Conservation (phyloP, 1,140 invertebrate genomes). For the Musca domestica region DNA sequence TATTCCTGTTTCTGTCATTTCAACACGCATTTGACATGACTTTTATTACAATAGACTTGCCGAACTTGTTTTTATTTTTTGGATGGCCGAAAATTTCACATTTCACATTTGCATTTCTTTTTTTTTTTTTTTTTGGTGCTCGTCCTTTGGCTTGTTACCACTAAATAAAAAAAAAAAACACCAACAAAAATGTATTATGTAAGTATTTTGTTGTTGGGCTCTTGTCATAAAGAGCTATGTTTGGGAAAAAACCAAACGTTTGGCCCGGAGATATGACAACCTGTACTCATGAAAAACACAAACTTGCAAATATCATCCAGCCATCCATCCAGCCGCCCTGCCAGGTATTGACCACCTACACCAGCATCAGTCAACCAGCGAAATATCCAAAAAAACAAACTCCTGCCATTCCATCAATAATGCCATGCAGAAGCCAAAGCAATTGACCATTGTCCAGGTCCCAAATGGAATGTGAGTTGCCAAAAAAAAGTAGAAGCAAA, state of each 20-base stretch:
- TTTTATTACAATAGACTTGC: conserved; percentile 20
- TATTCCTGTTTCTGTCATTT: conserved; percentile 7
- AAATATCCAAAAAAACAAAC: neutral
- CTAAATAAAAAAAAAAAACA: no score
- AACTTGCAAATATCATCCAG: no score
- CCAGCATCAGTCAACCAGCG: neutral
- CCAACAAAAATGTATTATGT: no score
- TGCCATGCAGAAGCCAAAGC: conserved; percentile 7
- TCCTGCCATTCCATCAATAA: neutral
- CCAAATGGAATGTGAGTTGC: conserved; percentile 15
- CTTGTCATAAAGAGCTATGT: no score
- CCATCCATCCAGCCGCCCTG: no score
- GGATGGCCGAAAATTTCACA: neutral
- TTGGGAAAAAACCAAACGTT: no score
- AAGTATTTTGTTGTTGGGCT: no score
- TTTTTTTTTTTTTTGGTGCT: no score
- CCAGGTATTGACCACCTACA: neutral
- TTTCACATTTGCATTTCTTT: no score
- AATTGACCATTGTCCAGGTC: conserved; percentile 11
- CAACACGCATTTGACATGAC: conserved; percentile 20
- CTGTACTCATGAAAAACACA: no score
- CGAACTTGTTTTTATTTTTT: neutral
- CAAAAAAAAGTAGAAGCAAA: neutral
- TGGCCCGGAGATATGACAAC: neutral
- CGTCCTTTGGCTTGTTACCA: no score